A percentile compares a stretch with the other conserved stretches of the same genome.
Conservation (phyloP, 2,888 invertebrate genomes). For the Lissonota sp. region DNA sequence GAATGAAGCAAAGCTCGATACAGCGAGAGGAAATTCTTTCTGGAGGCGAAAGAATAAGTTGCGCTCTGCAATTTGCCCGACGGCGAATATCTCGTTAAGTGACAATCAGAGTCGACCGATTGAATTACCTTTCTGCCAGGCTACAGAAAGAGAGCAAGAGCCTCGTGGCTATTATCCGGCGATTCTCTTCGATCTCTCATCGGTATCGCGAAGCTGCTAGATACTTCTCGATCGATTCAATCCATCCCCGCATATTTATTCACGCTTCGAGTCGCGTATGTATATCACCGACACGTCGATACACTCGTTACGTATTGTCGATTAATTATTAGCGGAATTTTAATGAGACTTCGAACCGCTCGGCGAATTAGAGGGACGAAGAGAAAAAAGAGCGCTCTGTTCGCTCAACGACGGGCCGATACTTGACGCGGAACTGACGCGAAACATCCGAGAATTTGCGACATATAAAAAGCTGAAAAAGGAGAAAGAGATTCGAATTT, state of each 20-base stretch:
- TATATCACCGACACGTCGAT: constrained; percentile 6
- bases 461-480: neutral
- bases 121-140: constrained; percentile 76
- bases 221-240: constrained; percentile 9
- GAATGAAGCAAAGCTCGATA: neutral
- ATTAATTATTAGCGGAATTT: constrained; percentile 59
- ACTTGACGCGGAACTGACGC: constrained; percentile 9
- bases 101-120: constrained; percentile 80
- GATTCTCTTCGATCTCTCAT: constrained; percentile 13
- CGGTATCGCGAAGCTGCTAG: constrained; percentile 24
- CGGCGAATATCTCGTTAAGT: constrained; percentile 81
- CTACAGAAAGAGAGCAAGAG: constrained; percentile 33
- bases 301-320: constrained; percentile 21
- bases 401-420: neutral
- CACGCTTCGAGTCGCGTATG: constrained; percentile 18
- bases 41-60: constrained; percentile 19
- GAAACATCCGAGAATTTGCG: constrained; percentile 1
- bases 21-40: constrained; percentile 8
- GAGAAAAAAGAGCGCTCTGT: neutral
- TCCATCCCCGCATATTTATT: constrained; percentile 30
- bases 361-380: constrained; percentile 1
- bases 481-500: too few species aligned
- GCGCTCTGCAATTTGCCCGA: constrained; percentile 77
- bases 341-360: constrained; percentile 51
- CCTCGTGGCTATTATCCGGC: constrained; percentile 46